These are phyloP conservation scores for Eclectus roratus DNA, from an alignment of 2,113 vertebrate genomes.

Conservation along the genomic window DNA sequence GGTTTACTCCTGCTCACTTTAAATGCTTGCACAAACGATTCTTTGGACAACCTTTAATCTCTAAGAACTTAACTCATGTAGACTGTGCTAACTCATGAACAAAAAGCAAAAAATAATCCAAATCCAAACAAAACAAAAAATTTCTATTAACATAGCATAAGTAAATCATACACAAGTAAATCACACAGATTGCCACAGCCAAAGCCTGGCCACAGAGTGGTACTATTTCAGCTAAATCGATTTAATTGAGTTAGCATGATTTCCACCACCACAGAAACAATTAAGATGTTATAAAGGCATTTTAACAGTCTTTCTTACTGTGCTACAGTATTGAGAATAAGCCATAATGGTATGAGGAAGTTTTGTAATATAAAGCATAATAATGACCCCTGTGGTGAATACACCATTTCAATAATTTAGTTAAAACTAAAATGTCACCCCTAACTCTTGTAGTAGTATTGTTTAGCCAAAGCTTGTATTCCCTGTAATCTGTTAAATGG, in stretches of 20 bases:
- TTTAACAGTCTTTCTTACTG: neutral
- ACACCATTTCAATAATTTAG: neutral
- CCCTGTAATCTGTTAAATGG: neutral
- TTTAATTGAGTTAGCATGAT: neutral
- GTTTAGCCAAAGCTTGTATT: neutral
- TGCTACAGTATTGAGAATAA: neutral
- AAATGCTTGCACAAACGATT: neutral
- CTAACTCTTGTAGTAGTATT: neutral
- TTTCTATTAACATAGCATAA: neutral
- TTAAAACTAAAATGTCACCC: neutral
- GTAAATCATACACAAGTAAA: neutral
- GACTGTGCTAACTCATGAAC: neutral
- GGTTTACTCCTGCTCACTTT: neutral
- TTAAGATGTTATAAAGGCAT: neutral
- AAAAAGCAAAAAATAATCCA: neutral
- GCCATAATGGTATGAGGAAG: neutral
- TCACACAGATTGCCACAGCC: neutral
- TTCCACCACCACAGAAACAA: neutral
- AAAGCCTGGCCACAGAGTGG: neutral
- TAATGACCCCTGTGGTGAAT: neutral
- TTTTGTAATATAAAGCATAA: neutral
- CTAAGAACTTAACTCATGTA: neutral
- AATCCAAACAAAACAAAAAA: neutral
- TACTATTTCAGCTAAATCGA: neutral
- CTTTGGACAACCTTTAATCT: neutral